Base-by-base conservation (phyloP, 2,888 invertebrate genomes). In the Osmoderma eremita region DNA sequence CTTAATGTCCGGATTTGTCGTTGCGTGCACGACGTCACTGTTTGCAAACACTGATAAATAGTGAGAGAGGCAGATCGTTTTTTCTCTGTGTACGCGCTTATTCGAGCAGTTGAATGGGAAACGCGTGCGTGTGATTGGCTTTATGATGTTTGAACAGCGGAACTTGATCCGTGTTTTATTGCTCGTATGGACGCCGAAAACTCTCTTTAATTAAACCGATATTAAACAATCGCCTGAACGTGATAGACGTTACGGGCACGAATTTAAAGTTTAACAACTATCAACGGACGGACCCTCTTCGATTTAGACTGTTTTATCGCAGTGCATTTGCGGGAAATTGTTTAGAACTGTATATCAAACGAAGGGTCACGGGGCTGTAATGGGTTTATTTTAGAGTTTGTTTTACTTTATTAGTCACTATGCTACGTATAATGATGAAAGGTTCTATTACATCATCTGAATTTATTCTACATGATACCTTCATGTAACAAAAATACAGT, bases 1-100 rank as follows among this genome's bases (percentile, higher is more conserved):
- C 81, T 80, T 81, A 82, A 82, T 82, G 81, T 81, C 79, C 78
- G 80, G 81, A 81, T 81, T 82, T 81, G 80, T 80, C 79, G 78
- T 76, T 78, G 78, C 79, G 77, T 78, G 79, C 78, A 75, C 77
- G 77, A 76, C 79, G 79, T 79, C 75, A 73, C 78, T 81, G 81
- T 82, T 82, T 81, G 81, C 81, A 82, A 81, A 82, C 81, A 81
- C 78, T 78, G 81, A 81, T 80, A 80, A 80, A 81, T 80, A 79
- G 79, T 75, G 75, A 74, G 71, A 71, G 73, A 72, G 72, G 53
- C 63, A 53, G 51, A 53, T 53, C 51, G 53, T 42, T 53, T 45
- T 71, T 75, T 76, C 72, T 70, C 48, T 64, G 71, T 72, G 70
- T n/a, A n/a, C 41, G 63, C 51, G 38, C 39, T 13, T 53, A 53